Conservation (phyloP, 2,113 vertebrate genomes). For the Ceyx cyanopectus region DNA sequence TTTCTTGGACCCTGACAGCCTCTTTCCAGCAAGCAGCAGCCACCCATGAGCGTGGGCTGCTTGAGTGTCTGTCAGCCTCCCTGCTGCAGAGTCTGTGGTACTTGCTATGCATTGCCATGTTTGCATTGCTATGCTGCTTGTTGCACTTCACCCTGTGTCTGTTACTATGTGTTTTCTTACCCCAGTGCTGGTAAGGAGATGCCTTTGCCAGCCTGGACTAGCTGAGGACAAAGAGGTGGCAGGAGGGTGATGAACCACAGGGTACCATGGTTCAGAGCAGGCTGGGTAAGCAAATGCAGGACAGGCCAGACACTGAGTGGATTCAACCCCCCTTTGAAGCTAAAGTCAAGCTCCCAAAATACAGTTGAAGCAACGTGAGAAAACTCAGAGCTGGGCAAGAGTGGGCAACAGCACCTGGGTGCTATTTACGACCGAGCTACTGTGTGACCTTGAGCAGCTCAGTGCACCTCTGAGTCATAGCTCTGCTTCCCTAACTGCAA, state of each 20-base stretch:
- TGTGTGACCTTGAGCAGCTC: conserved; percentile 37
- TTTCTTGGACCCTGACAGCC: not conserved
- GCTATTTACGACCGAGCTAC: conserved; percentile 24
- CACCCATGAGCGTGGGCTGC: not conserved
- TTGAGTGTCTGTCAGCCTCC: not conserved
- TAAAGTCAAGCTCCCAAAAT: not conserved
- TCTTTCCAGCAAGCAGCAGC: not conserved
- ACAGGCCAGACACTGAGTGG: not conserved
- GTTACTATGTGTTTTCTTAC: not conserved
- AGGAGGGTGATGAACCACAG: not conserved
- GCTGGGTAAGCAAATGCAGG: not conserved
- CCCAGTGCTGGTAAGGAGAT: not conserved
- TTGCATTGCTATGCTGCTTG: not conserved
- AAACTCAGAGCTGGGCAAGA: not conserved
- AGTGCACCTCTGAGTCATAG: conserved; percentile 6
- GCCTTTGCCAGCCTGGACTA: not conserved
- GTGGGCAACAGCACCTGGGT: not conserved
- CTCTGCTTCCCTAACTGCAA: not conserved
- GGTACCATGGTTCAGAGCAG: not conserved
- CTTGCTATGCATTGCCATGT: not conserved
- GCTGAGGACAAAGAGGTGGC: not conserved
- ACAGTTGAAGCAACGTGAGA: not conserved
- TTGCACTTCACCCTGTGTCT: not conserved
- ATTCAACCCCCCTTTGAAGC: not conserved
- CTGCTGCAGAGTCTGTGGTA: not conserved